Evolutionary conservation across 2,888 invertebrate species (phyloP).

Genomic region (Andrena fulva): DNA sequence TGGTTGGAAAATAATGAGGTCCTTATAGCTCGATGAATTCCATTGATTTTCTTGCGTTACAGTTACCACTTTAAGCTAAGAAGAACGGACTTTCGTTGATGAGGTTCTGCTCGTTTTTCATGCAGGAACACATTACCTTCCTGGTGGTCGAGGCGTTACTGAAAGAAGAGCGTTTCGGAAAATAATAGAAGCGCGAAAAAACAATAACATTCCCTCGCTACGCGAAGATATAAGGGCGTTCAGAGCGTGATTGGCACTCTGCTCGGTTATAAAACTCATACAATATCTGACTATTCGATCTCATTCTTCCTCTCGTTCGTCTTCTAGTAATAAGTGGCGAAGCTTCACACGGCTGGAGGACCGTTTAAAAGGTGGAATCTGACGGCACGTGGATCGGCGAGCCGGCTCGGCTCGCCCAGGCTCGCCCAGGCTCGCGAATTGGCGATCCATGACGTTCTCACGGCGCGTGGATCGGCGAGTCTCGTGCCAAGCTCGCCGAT

Average conservation of each 20-base stretch:
- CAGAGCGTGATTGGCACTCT: conserved; percentile 41
- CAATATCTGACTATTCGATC: conserved; percentile 73
- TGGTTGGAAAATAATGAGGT: conserved; percentile 53
- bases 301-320: conserved; percentile 67
- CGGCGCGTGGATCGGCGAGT: no score
- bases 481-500: no score
- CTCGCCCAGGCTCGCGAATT: no score
- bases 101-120: neutral
- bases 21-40: conserved; percentile 29
- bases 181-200: conserved; percentile 40
- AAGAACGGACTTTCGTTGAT: neutral
- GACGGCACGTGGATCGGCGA: no score
- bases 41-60: conserved; percentile 27
- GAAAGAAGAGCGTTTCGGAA: conserved; percentile 3
- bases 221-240: conserved; percentile 32
- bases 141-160: neutral
- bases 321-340: conserved; percentile 69
- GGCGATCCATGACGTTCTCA: no score
- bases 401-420: no score
- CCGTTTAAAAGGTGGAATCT: no score
- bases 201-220: conserved; percentile 42
- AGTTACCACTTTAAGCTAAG: conserved; percentile 1
- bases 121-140: neutral
- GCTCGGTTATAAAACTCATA: conserved; percentile 73
- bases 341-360: conserved; percentile 69